Evolutionary conservation across 1,140 invertebrate species (phyloP).

Genomic region (Muscidifurax raptorellus): DNA sequence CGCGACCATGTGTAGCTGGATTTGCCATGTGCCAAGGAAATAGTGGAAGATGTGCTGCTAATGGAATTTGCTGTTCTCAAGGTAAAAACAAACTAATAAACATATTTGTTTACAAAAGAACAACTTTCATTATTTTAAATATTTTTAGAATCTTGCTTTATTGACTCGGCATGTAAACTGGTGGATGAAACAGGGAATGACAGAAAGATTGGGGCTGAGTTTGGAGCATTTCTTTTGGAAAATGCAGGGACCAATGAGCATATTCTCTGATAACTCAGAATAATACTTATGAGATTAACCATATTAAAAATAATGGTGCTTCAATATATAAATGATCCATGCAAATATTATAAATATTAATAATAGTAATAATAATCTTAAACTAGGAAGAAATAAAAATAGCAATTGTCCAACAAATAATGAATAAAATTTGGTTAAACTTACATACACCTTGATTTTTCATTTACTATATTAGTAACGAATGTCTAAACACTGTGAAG

Average conservation of each 20-base stretch:
- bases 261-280: conserved; percentile 51
- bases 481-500: no score
- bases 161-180: conserved; percentile 68
- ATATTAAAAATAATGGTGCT: not conserved
- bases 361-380: not conserved
- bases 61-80: conserved; percentile 77
- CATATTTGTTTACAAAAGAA: not conserved
- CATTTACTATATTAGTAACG: no score
- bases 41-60: conserved; percentile 74
- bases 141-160: conserved; percentile 70
- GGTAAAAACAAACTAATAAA: conserved; percentile 61
- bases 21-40: conserved; percentile 74
- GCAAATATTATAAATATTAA: not conserved
- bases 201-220: conserved; percentile 61
- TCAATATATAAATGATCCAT: not conserved
- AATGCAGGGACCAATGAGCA: conserved; percentile 56
- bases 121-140: not conserved
- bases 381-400: not conserved
- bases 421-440: no score
- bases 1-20: conserved; percentile 74
- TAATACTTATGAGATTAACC: not conserved
- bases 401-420: not conserved
- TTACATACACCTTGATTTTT: no score
- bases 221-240: conserved; percentile 59
- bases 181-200: conserved; percentile 58